A percentile compares a stretch with the other conserved stretches of the same genome.
Evolutionary conservation across 2,888 invertebrate genomes (phyloP).

Genomic region (Cynaeus angustus): DNA sequence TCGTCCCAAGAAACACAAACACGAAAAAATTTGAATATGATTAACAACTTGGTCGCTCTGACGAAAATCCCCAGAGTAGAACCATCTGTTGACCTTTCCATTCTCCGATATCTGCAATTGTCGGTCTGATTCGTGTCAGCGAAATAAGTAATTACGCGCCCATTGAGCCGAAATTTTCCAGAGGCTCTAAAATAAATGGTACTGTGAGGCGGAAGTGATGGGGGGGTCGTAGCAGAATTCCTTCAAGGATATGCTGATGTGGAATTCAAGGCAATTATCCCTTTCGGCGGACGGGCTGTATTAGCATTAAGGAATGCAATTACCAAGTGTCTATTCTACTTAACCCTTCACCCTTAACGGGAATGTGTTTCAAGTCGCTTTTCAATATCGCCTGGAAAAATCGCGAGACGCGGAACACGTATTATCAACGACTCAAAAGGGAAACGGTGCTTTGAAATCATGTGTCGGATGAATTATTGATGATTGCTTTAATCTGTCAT

Average conservation of each 20-base stretch:
- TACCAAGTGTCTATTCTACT: slow-evolving; percentile 67
- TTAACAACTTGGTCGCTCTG: too few relatives aligned
- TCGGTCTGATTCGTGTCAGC: slow-evolving; percentile 23
- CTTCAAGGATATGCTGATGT: slow-evolving; percentile 64
- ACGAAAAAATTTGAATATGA: too few relatives aligned
- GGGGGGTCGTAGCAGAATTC: slow-evolving; percentile 54
- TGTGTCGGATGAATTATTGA: slow-evolving; percentile 20
- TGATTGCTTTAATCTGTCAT: not conserved
- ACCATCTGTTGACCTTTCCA: not conserved
- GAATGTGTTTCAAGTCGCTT: slow-evolving; percentile 48
- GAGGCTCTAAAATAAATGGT: slow-evolving; percentile 48
- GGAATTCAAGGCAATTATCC: slow-evolving; percentile 68
- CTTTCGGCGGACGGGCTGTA: slow-evolving; percentile 66
- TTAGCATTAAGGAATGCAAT: slow-evolving; percentile 69
- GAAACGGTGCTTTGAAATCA: slow-evolving; percentile 5
- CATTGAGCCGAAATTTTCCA: slow-evolving; percentile 48
- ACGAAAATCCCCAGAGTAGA: too few relatives aligned
- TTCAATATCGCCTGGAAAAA: slow-evolving; percentile 43
- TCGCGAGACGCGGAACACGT: slow-evolving; percentile 13
- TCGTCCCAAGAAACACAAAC: too few relatives aligned
- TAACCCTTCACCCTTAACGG: slow-evolving; percentile 60
- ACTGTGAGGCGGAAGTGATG: slow-evolving; percentile 44
- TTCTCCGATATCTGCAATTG: slow-evolving; percentile 3
- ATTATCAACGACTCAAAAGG: slow-evolving; percentile 17
- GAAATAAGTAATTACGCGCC: slow-evolving; percentile 49